phyloP scores from a whole-genome alignment of 2,888 invertebrate genomes.

The Tenthredo mesomela region DNA sequence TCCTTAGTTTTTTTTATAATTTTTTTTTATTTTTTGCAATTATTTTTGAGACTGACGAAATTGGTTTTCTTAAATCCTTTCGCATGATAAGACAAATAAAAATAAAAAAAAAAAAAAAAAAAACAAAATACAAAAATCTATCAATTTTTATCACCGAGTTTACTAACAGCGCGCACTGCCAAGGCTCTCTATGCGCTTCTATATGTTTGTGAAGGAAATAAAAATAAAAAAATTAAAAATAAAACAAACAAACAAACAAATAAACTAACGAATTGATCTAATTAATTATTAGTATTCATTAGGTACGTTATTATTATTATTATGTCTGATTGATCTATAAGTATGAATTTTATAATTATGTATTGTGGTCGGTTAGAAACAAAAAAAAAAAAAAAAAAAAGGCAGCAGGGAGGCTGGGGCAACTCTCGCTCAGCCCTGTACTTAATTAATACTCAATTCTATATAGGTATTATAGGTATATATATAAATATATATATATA shows the following conservation, averaged over 20 bases:
- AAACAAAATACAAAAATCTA: not conserved
- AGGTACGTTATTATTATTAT: not conserved
- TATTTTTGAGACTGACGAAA: constrained; percentile 44
- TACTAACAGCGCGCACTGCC: constrained; percentile 71
- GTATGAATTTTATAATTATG: constrained; percentile 42
- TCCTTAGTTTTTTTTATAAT: constrained; percentile 42
- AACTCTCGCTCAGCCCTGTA: constrained; percentile 59
- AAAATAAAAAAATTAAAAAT: too few species aligned
- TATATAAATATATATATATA: too few species aligned
- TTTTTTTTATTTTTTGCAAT: constrained; percentile 47
- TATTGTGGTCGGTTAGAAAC: not conserved
- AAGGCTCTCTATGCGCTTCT: constrained; percentile 64
- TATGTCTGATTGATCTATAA: constrained; percentile 31
- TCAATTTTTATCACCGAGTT: not conserved
- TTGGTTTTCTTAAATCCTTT: constrained; percentile 25
- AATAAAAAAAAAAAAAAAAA: not conserved
- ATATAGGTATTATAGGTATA: constrained; percentile 69
- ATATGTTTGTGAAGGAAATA: constrained; percentile 33
- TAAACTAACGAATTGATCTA: constrained; percentile 28
- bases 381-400: not conserved
- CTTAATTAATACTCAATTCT: constrained; percentile 60
- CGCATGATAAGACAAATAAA: not conserved
- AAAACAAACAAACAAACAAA: not conserved
- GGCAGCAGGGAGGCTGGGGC: constrained; percentile 57
- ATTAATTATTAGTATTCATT: constrained; percentile 33